These are phyloP conservation scores for Rhincodon typus DNA, from an alignment of 2,797 vertebrate species.

Conservation along the genomic window DNA sequence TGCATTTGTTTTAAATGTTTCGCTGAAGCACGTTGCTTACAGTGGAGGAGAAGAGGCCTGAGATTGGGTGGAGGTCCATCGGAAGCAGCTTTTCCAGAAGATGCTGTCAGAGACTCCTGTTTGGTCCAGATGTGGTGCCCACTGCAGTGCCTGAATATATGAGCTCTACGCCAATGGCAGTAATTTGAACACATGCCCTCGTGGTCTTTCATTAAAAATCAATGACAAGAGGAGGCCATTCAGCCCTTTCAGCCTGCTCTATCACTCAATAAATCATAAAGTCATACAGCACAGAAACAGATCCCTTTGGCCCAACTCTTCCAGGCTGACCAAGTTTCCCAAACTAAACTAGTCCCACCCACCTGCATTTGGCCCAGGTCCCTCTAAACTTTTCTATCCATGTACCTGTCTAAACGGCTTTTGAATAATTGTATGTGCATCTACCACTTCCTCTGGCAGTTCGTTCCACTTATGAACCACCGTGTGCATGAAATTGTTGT, in stretches of 20 bases:
- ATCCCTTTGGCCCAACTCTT: no score
- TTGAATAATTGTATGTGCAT: no score
- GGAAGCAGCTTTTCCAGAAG: background rate
- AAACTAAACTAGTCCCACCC: no score
- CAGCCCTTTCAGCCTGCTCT: background rate
- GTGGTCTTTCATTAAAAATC: background rate
- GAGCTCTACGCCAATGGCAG: background rate
- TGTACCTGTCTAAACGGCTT: no score
- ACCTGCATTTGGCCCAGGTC: no score
- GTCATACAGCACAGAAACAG: no score
- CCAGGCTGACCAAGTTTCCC: no score
- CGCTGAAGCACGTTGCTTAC: background rate
- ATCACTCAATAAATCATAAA: background rate
- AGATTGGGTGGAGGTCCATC: background rate
- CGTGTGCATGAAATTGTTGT: no score
- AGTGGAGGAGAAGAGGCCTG: background rate
- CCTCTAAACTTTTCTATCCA: no score
- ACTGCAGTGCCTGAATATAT: background rate
- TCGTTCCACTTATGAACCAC: no score
- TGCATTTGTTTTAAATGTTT: background rate
- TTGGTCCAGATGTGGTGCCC: background rate
- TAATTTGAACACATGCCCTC: background rate
- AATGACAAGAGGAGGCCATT: background rate
- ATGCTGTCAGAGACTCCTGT: background rate
- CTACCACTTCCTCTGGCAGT: no score